These are phyloP conservation scores for Macaria notata DNA, from an alignment of 2,888 invertebrate genomes.

Conservation along the genomic window DNA sequence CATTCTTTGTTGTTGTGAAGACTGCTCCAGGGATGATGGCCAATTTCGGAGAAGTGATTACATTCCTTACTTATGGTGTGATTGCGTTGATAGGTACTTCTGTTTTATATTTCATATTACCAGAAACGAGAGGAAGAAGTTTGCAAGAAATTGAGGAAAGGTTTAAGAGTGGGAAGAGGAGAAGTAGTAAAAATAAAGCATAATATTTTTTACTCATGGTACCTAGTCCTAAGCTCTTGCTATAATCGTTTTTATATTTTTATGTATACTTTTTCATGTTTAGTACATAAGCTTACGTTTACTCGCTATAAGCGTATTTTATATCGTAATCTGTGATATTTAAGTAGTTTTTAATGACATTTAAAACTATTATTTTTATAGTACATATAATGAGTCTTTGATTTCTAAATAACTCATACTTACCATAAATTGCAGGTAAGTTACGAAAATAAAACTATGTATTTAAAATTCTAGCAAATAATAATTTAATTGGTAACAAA, in stretches of 20 bases:
- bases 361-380: background rate
- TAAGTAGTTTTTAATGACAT: slow-evolving; percentile 38
- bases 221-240: background rate
- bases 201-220: slow-evolving; percentile 24
- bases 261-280: slow-evolving; percentile 30
- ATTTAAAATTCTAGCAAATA: slow-evolving; percentile 39
- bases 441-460: background rate
- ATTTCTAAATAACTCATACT: background rate
- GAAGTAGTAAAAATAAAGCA: slow-evolving; percentile 43
- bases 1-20: slow-evolving; percentile 86
- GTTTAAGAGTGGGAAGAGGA: slow-evolving; percentile 61
- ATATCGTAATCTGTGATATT: slow-evolving; percentile 69
- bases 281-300: slow-evolving; percentile 35
- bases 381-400: background rate
- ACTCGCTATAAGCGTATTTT: slow-evolving; percentile 50
- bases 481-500: slow-evolving; percentile 51
- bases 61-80: slow-evolving; percentile 84
- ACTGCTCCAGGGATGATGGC: slow-evolving; percentile 84
- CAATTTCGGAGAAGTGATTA: slow-evolving; percentile 80
- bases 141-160: slow-evolving; percentile 86
- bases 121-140: slow-evolving; percentile 87
- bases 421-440: background rate
- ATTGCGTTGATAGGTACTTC: slow-evolving; percentile 82
- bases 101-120: slow-evolving; percentile 82
- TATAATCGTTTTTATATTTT: background rate